Conservation (phyloP, 37 sponge, comb jelly and placozoan species). For the Theonella swinhoei region DNA sequence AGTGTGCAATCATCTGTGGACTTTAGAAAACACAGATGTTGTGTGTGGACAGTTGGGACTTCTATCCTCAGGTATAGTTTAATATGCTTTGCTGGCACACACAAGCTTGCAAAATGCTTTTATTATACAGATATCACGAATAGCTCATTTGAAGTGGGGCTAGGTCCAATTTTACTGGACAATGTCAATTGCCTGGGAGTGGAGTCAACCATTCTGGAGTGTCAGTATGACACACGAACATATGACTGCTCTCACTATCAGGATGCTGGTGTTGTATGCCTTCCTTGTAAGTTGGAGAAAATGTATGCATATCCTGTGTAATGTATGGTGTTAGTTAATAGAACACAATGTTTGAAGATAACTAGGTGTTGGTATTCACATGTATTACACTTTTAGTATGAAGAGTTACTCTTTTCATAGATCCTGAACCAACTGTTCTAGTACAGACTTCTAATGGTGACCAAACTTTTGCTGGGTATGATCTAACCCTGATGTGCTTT, state of each 20-base stretch:
- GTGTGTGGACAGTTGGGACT: slow-evolving; percentile 35
- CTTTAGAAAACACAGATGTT: slow-evolving; percentile 10
- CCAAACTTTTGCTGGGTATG: too few species aligned
- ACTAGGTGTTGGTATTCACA: too few species aligned
- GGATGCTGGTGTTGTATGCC: not conserved
- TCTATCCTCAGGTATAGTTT: not conserved
- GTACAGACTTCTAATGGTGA: too few species aligned
- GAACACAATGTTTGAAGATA: too few species aligned
- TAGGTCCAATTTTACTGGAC: not conserved
- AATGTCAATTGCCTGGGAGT: not conserved
- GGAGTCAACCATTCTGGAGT: not conserved
- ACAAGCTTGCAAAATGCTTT: too few species aligned
- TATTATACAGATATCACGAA: not conserved
- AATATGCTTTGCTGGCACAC: too few species aligned
- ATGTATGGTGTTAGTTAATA: too few species aligned
- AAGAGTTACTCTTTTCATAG: too few species aligned
- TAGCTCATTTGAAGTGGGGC: not conserved
- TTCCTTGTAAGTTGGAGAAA: not conserved
- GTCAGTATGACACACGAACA: not conserved
- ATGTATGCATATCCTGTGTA: too few species aligned
- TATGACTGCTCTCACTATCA: not conserved
- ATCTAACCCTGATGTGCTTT: too few species aligned
- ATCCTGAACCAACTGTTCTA: too few species aligned
- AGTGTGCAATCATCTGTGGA: slow-evolving; percentile 42
- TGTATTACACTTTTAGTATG: too few species aligned